Evolutionary conservation across 2,113 vertebrate genomes (phyloP).

Genomic region (Thermophis baileyi): DNA sequence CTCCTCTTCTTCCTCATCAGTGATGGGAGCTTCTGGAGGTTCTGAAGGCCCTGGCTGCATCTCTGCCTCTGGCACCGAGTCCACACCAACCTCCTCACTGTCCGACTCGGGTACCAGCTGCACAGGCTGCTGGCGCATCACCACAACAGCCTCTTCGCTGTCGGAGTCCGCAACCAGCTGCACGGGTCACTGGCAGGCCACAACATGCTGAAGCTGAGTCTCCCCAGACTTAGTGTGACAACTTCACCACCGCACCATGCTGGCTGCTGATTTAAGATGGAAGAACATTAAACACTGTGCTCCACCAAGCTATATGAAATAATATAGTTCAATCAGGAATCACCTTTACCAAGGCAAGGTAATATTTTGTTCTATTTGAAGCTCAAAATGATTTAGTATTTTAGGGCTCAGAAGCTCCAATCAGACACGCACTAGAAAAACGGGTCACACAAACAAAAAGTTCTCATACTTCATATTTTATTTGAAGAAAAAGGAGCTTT

Average conservation of each 20-base stretch:
- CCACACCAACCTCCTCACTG: too few species aligned
- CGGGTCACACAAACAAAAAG: background rate
- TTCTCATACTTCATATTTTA: background rate
- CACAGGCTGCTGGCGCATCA: too few species aligned
- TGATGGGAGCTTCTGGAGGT: too few species aligned
- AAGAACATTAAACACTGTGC: background rate
- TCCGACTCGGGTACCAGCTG: too few species aligned
- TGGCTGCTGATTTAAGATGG: background rate
- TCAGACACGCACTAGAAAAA: background rate
- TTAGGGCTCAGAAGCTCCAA: background rate
- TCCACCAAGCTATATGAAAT: background rate
- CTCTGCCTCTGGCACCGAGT: too few species aligned
- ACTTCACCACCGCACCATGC: background rate
- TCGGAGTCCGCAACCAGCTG: too few species aligned
- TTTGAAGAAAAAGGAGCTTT: background rate
- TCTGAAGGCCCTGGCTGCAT: too few species aligned
- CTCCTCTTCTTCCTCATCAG: too few species aligned
- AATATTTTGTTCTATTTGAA: background rate
- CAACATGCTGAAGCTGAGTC: background rate
- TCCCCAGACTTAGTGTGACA: background rate
- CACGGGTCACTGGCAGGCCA: too few species aligned
- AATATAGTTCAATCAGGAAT: background rate
- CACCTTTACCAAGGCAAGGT: background rate
- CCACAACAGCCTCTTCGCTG: too few species aligned
- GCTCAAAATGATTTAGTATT: background rate